Base-by-base conservation (phyloP, 2,797 vertebrate genomes). In the Phataginus tricuspis region DNA sequence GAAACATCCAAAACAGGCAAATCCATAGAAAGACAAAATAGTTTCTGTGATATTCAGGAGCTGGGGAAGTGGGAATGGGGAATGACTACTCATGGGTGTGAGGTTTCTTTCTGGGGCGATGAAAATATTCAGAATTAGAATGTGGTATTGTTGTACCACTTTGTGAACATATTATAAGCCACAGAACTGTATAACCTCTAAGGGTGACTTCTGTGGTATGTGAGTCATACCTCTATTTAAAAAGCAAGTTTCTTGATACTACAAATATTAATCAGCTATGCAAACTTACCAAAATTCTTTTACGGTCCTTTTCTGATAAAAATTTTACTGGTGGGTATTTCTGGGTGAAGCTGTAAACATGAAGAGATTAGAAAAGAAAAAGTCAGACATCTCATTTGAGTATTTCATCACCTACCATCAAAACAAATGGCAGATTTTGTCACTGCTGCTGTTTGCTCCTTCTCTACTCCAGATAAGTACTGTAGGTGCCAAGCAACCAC, bases 281-380 rank as follows among this genome's bases (percentile, higher is more conserved):
- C 18, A 91, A 97, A 97, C 99, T 98, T 99, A 99, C 99, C 99
- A 99, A 98, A 98, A 99, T 99, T 98, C 99, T 99, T 98, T 99
- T 99, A 86, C 99, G 99, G 98, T 99, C 99, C 98, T 99, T 99
- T 98, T 99, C 99, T 13, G 99, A 99, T 82, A 99, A 98, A 98
- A 99, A 99, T 98, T 99, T 99, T 96, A 99, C 99, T 0, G 99
- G 99, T 34, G 99, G 99, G 80, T 99, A 99, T 98, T 99, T 99
- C 98, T 99, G 99, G 74, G 99, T 99, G 97, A 99, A 99, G 98
- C 99, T 99, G 98, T 7, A 96, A 97, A 97, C 4, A 98, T 72
- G 9, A 92, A 95, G 42, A 96, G 53, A 97, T 80, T 49, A 49
- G 61, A 90, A 61, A 86, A 77, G 29, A 49, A 53, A 75, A 87